These are phyloP conservation scores for Synanceia verrucosa DNA, from an alignment of 2,797 vertebrate genomes.

Conservation along the genomic window DNA sequence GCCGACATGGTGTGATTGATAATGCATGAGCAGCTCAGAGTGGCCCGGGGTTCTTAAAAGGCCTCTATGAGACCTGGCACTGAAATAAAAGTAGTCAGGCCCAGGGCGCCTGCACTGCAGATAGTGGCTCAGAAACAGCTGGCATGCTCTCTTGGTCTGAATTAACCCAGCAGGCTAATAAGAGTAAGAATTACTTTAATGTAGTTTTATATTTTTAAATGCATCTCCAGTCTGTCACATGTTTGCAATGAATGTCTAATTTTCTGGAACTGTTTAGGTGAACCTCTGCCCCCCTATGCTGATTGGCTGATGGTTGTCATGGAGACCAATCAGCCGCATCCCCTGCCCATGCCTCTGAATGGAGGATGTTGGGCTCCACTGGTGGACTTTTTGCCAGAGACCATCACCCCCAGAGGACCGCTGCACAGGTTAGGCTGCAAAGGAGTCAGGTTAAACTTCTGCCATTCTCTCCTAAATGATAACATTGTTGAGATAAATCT, in stretches of 20 bases:
- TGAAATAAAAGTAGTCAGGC: constrained; percentile 45
- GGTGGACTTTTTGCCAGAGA: constrained; percentile 96
- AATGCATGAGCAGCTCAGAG: constrained; percentile 61
- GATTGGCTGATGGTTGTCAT: constrained; percentile 92
- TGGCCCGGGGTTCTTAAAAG: constrained; percentile 42
- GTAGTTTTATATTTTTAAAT: background rate
- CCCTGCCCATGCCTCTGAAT: constrained; percentile 95
- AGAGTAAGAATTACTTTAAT: constrained; percentile 1
- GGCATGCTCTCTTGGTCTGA: constrained; percentile 18
- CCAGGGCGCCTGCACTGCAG: constrained; percentile 27
- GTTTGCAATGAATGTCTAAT: background rate
- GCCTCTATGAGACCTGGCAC: constrained; percentile 65
- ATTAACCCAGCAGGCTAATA: background rate
- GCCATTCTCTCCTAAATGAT: background rate
- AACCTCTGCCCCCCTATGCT: constrained; percentile 92
- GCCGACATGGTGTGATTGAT: constrained; percentile 46
- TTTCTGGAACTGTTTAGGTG: constrained; percentile 79
- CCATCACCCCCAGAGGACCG: constrained; percentile 92
- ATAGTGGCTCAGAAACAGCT: constrained; percentile 46
- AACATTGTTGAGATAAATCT: background rate
- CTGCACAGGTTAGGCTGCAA: constrained; percentile 89
- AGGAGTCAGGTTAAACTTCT: background rate
- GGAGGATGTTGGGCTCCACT: constrained; percentile 97
- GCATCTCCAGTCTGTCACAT: background rate
- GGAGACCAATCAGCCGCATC: constrained; percentile 92